Conservation (phyloP, 2,113 vertebrate species). For the Tretioscincus oriximinensis region DNA sequence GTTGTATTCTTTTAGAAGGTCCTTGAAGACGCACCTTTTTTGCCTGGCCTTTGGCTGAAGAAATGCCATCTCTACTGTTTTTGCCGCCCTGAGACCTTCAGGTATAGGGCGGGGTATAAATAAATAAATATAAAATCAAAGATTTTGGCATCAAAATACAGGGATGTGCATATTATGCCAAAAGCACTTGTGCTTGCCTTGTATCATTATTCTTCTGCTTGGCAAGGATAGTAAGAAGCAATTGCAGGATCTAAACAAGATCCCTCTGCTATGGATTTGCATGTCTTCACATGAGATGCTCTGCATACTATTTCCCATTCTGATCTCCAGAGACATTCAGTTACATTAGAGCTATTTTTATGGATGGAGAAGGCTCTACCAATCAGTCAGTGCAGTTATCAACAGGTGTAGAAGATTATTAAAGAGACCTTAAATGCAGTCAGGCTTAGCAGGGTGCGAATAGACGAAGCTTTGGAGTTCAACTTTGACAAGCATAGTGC, state of each 20-base stretch:
- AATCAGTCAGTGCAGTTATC: background rate
- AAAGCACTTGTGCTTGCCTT: no score
- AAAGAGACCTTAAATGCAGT: background rate
- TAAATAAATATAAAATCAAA: no score
- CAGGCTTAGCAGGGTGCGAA: constrained; percentile 4
- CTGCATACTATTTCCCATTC: background rate
- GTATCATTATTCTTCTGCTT: no score
- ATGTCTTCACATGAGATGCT: background rate
- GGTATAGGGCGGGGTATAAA: no score
- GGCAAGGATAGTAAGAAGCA: background rate
- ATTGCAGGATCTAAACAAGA: background rate
- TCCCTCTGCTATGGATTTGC: background rate
- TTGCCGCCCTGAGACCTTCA: no score
- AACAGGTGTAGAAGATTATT: constrained; percentile 2
- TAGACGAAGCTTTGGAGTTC: background rate
- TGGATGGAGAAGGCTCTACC: background rate
- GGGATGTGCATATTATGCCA: no score
- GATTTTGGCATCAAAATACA: no score
- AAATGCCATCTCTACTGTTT: no score
- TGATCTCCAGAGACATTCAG: background rate
- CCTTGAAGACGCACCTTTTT: no score
- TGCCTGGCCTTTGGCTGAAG: no score
- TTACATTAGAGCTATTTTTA: constrained; percentile 9
- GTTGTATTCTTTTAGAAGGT: no score
- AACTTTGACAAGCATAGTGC: background rate